Evolutionary conservation across 2,888 invertebrate species (phyloP).

Genomic region (Chirona hameri): DNA sequence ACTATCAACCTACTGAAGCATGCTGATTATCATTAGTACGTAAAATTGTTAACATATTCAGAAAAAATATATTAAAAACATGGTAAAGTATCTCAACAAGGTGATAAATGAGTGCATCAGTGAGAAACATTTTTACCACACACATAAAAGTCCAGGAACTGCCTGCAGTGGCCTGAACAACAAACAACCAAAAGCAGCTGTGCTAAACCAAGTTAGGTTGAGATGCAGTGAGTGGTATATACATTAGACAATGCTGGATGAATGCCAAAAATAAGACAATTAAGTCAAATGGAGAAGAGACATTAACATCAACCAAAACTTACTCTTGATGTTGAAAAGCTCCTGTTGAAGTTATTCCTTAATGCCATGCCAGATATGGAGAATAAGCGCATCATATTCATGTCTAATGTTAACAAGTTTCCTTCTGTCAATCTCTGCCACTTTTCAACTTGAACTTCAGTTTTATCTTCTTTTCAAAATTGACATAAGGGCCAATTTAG

Average conservation of each 20-base stretch:
- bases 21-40: no score
- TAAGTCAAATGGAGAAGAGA: neutral
- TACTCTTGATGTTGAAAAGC: conserved; percentile 2
- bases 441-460: neutral
- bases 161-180: no score
- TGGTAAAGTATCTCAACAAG: no score
- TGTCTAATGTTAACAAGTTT: neutral
- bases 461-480: neutral
- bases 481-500: neutral
- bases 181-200: no score
- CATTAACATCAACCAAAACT: neutral
- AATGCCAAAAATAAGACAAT: no score
- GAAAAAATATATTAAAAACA: no score
- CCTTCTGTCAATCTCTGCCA: no score
- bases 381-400: neutral
- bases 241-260: neutral
- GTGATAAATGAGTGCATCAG: no score
- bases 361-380: neutral
- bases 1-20: no score
- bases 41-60: no score
- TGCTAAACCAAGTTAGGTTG: neutral
- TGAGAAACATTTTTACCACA: no score
- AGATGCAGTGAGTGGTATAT: neutral
- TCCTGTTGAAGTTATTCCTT: neutral
- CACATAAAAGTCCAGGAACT: no score